A percentile compares a stretch with the other conserved stretches of the same genome.
phyloP scores from a whole-genome alignment of 2,888 invertebrate species.

The Pachycephus smyrnensis region DNA sequence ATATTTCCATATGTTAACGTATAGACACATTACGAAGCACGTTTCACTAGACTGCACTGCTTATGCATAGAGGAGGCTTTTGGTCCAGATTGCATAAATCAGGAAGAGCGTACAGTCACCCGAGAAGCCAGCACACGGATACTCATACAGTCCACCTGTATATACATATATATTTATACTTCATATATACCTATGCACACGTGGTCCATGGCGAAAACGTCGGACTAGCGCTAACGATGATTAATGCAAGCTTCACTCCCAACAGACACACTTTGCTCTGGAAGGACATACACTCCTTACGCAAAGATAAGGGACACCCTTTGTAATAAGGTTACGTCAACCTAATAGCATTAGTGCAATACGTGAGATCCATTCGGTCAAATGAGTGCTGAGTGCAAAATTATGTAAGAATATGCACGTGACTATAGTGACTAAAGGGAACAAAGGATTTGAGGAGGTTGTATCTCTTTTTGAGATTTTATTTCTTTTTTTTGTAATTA shows the following conservation, averaged over 20 bases:
- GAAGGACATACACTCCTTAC: background rate
- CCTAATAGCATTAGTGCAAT: background rate
- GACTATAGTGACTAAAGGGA: background rate
- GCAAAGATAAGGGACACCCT: background rate
- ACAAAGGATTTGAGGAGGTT: background rate
- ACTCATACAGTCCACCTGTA: background rate
- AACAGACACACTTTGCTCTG: constrained; percentile 11
- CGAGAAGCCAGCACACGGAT: background rate
- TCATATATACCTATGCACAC: background rate
- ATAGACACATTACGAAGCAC: background rate
- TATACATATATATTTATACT: background rate
- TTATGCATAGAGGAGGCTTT: background rate
- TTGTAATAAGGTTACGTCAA: background rate
- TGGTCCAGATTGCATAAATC: background rate
- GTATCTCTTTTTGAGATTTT: background rate
- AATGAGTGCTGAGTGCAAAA: background rate
- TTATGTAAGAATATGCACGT: background rate
- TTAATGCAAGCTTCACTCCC: constrained; percentile 21
- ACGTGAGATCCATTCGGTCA: background rate
- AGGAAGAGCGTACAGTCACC: background rate
- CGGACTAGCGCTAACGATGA: constrained; percentile 27
- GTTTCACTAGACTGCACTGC: background rate
- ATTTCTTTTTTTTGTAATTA: background rate
- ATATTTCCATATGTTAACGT: background rate
- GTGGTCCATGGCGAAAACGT: background rate